Base-by-base conservation (phyloP, 2,888 invertebrate genomes). In the Cheilosia variabilis region DNA sequence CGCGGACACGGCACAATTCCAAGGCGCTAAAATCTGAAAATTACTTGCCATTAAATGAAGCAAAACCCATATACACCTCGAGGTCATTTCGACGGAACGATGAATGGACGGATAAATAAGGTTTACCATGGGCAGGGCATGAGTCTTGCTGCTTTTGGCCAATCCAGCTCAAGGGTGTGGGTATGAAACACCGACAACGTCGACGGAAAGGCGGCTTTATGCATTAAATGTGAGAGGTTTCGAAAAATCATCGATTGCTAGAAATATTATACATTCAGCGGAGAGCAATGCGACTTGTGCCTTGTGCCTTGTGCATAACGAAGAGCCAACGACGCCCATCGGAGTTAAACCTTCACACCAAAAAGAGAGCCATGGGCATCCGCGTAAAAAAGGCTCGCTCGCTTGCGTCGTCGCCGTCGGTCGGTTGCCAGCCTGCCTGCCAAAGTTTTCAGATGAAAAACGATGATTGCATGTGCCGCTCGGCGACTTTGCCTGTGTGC, bases 381-480 rank as follows among this genome's bases (percentile, higher is more conserved):
- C 77, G 68, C 72, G 83, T 73, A 76, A 73, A 75, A 27, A 78
- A 65, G 65, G 50, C 53, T 79, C 34, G 41, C 45, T 79, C 24
- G 31, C 47, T 37, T 9, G 55, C 65, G 71, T 79, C 52, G 17
- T 34, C 31, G 31, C 13, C 37, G 13, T 37, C 13, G 68, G 69
- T 73, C 37, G 47, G 4, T 13, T 45, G 71, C 71, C 63, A 62
- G 76, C 37, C 58, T 77, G 79, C 47, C 65, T 81, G 81, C 82
- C 77, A 77, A 73, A 77, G 73, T 82, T 87, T 86, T 82, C 82
- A 87, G 81, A 87, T 87, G 87, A 87, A 87, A 87, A 87, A 87
- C 87, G 87, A 77, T 87, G 87, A 87, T 87, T 87, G 77, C 81
- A 81, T 86, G 76, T 81, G 72, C 81, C 86, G 86, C 86, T 73